phyloP scores from a whole-genome alignment of 2,888 invertebrate species.

The Nomada hirtipes region DNA sequence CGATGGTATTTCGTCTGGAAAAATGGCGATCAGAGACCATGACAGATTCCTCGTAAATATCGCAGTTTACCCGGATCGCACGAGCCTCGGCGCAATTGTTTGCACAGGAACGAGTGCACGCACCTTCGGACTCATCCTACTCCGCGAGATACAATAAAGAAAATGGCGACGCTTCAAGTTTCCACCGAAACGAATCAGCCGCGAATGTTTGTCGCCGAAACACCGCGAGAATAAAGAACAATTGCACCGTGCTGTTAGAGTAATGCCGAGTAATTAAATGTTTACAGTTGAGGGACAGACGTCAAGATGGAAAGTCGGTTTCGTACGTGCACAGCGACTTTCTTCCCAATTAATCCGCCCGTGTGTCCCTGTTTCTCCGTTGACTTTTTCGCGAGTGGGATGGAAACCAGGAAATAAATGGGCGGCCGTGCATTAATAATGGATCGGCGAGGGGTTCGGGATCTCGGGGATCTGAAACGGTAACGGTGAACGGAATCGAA shows the following conservation, averaged over 20 bases:
- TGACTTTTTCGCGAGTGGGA: slow-evolving; percentile 11
- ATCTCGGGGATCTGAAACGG: slow-evolving; percentile 37
- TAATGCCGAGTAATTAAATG: slow-evolving; percentile 47
- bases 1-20: not conserved
- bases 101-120: too few relatives aligned
- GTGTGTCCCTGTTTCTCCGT: slow-evolving; percentile 31
- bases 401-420: slow-evolving; percentile 58
- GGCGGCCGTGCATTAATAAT: slow-evolving; percentile 42
- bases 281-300: slow-evolving; percentile 33
- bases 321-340: slow-evolving; percentile 20
- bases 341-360: slow-evolving; percentile 52
- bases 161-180: not conserved
- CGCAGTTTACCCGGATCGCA: too few relatives aligned
- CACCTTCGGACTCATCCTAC: too few relatives aligned
- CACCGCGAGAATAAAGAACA: not conserved
- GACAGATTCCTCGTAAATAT: not conserved
- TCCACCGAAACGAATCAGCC: not conserved
- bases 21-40: not conserved
- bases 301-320: slow-evolving; percentile 34
- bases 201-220: not conserved
- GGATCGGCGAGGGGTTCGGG: slow-evolving; percentile 16
- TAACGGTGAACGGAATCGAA: slow-evolving; percentile 68
- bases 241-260: slow-evolving; percentile 17
- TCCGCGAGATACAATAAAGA: too few relatives aligned
- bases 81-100: too few relatives aligned